Percentiles rank a stretch among this genome's conserved stretches.
Conservation (phyloP, 2,113 vertebrate genomes). For the Phrynosoma blainvillii region DNA sequence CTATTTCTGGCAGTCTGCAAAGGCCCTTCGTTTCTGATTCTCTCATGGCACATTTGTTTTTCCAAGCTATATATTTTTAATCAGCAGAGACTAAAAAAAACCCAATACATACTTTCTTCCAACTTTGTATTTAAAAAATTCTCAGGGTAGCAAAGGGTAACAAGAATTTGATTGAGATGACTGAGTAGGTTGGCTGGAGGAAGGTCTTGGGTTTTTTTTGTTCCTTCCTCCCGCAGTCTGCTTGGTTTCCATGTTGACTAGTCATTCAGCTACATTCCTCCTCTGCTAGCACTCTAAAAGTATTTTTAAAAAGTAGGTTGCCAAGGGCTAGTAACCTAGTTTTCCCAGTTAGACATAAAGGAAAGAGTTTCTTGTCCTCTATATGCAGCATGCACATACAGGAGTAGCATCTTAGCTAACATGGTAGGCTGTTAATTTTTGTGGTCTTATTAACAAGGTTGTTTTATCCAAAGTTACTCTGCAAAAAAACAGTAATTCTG, state of each 20-base stretch:
- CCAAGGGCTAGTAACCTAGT: background rate
- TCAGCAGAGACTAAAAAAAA: background rate
- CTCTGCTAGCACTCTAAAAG: background rate
- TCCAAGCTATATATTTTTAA: background rate
- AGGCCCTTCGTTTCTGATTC: too few species aligned
- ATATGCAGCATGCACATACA: background rate
- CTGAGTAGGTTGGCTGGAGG: background rate
- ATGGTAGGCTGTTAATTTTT: background rate
- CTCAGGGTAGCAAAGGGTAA: background rate
- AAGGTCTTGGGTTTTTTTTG: background rate
- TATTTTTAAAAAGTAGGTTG: too few species aligned
- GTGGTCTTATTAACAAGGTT: background rate
- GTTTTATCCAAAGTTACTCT: background rate
- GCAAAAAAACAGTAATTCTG: background rate
- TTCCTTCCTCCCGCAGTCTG: background rate
- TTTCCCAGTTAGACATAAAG: background rate
- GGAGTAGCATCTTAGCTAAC: background rate
- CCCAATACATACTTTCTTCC: background rate
- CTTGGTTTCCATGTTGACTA: background rate
- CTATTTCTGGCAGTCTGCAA: too few species aligned
- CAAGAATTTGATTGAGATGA: background rate
- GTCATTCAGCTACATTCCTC: background rate
- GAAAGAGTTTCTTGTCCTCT: background rate
- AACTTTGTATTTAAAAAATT: background rate
- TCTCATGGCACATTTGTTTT: background rate